Evolutionary conservation across 2,113 vertebrate species (phyloP), one percentile per base, ranked within the genome.

Genomic region (Hemibagrus wyckioides): DNA sequence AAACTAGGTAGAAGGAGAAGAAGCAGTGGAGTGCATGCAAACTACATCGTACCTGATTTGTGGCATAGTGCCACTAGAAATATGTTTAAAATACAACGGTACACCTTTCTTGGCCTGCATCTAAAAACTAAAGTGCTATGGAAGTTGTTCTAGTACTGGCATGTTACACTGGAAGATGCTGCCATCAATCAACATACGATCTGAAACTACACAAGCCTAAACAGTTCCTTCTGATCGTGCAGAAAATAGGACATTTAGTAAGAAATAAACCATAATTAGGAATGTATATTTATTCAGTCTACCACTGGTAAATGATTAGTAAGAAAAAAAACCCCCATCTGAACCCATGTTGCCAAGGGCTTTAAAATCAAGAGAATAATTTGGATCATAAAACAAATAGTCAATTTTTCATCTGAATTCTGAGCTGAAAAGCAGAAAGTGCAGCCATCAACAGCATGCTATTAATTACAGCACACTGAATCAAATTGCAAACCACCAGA

Each of bases 381-480:
- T 56, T 80, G 4, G 52, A 19, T 39, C 6, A 25, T 57, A 36
- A 80, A 81, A 10, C 33, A 28, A 80, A n/a, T 10, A 80, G 48
- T 79, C 48, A 30, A 25, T 23, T 11, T 56, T 56, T 56, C 17
- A 39, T 57, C 33, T 59, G 30, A 57, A 39, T 59, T 59, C 30
- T 13, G 59, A 50, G 23, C n/a, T 50, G 81, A 44, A 48, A 48
- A 14, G 28, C 21, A 36, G 52, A 57, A 81, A 77, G 36, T 50
- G 19, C 6, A 77, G 13, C 57, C 73, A 52, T 84, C 90, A 61
- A 79, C 33, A 87, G 50, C 61, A 71, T 73, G 57, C 83, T 85
- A 85, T 69, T 90, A 69, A 86, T 88, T 69, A 85, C 28, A 65
- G 83, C 25, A 48, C 39, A 76, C n/a, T 61, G 67, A 61, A 73